Base-by-base conservation (phyloP, 2,797 vertebrate species). In the Balearica regulorum region DNA sequence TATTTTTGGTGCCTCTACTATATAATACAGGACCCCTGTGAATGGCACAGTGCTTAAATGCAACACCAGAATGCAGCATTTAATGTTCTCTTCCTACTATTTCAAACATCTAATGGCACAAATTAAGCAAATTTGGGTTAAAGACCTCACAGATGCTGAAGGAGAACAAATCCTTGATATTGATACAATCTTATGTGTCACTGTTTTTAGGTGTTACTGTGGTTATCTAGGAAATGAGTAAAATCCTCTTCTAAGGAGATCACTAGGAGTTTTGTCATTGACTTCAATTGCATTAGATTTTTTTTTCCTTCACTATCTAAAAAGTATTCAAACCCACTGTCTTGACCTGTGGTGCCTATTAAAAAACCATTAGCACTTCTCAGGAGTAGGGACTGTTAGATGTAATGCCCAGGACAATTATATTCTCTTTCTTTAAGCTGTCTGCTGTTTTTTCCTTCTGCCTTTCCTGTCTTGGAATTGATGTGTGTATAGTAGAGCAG, bases 321-420 rank as follows among this genome's bases (percentile, higher is more conserved):
- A 92, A 72, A 71, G 89, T 66, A 92, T 75, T 89, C 90, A 95
- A 82, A 92, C 39, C 19, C 26, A 16, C 53, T 61, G 28, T 77
- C 76, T 87, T 94, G 90, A 95, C 86, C 90, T 69, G 62, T 92
- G 88, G 53, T 96, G 77, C 60, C 75, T 87, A 95, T 95, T 95
- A 96, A 94, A 94, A 95, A 94, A 26, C 12, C 71, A 95, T 96
- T 92, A 93, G 28, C 90, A 68, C 55, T 85, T 78, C 95, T 73
- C 91, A 87, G 87, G 81, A 87, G 80, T 41, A 89, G 35, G 28
- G 10, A 90, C 71, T 35, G 48, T 89, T 44, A 84, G 76, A 79
- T 88, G 57, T 88, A 91, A 92, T 71, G 83, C 87, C 77, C 92
- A 87, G 84, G 75, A 82, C 76, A 94, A 93, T 93, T 84, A 70